Evolutionary conservation across 2,888 invertebrate genomes (phyloP), one percentile per base, ranked within the genome.

Genomic region (Nasonovia ribisnigri): DNA sequence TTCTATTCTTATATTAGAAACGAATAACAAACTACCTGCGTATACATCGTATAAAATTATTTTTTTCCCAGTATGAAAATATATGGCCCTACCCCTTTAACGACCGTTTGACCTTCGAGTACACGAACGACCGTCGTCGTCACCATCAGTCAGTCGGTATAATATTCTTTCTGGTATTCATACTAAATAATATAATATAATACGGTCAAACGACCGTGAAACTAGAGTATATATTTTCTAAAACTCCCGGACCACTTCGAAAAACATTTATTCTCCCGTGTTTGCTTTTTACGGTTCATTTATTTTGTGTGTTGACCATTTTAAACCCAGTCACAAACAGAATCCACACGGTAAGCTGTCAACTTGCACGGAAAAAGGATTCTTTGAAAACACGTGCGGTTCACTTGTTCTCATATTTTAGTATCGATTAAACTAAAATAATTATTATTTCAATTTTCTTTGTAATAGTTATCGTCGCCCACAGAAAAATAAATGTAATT

Each of bases 191-290:
- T 51, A 57, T 26, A 6, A 51, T 51, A 48, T 46, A 46, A 89
- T n/a, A 36, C 87, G 87, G 36, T 46, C 46, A 36, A 60, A 87
- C 26, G 60, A 48, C 92, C 87, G 92, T 92, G 92, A 87, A 92
- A 92, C 87, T 48, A 60, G 36, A 92, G 46, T 46, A 24, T n/a
- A 86, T 77, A 48, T 92, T 86, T 60, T 87, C 26, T 6, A 46
- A 87, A 46, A 92, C 43, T 29, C 29, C 77, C 36, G 36, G 3
- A 67, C 60, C 86, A 36, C 91, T 92, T 86, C 26, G 43, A 86
- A 60, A 57, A 87, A 84, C 1, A 91, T 92, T 92, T 60, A 36
- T 36, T 86, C 60, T 36, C 48, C 48, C 13, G 60, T 57, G 86
- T 60, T 86, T 46, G 46, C 46, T 57, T 46, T 46, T 16, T 6